Evolutionary conservation across 2,113 vertebrate species (phyloP), one percentile per base, ranked within the genome.

Genomic region (Deroptyus accipitrinus): DNA sequence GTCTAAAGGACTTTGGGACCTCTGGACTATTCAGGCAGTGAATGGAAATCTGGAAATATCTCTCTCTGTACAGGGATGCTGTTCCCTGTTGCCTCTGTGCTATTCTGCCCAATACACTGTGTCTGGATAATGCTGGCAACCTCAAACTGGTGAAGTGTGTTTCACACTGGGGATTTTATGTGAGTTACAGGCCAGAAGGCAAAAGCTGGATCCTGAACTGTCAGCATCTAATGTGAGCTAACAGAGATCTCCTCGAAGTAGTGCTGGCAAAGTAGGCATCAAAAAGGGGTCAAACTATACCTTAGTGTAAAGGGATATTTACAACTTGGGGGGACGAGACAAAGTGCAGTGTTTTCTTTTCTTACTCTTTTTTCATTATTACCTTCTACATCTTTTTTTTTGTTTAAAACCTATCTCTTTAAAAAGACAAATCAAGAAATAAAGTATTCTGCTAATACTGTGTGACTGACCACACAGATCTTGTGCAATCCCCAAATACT

Each of bases 191-290:
- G 54, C 16, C 28, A 88, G 67, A 70, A 86, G 41, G 30, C 17
- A 74, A 92, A 74, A 74, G 24, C 25, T 83, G 46, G 41, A 54
- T 92, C 54, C 59, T 88, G 79, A 88, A 27, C 24, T 9, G 3
- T 62, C 54, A 42, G 22, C 24, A 42, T 51, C 74, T 51, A 35
- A 78, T 4, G 0, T 0, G 0, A 64, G 62, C 62, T 86, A 28
- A 62, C 22, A 70, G 88, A 76, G 39, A 23, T 52, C 72, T 91
- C 81, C 37, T 57, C 31, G 39, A 10, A 5, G 1, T 63, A 23
- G 13, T 88, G 42, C 37, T 87, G 30, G 41, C 37, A 46, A 49
- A 77, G 16, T 4, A 67, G 49, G 6, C 54, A 83, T 66, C 51
- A 86, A 63, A 79, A 88, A 74, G 22, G 7, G 28, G 17, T 68